Conservation (phyloP, 2,113 vertebrate species). For the Varanus komodoensis region DNA sequence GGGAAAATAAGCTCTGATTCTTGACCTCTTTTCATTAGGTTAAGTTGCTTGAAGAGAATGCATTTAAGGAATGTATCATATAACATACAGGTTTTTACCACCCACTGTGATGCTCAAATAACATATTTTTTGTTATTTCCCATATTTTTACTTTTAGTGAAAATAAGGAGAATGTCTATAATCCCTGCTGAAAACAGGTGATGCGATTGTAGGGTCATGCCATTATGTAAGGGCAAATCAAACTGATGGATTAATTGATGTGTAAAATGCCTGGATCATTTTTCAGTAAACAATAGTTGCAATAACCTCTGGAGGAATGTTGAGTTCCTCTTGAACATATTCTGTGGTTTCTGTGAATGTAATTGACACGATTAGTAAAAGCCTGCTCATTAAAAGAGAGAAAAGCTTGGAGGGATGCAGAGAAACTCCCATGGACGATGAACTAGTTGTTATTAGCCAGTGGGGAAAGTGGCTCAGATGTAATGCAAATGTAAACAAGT, state of each 20-base stretch:
- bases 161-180: neutral
- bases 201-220: neutral
- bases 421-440: fast-evolving
- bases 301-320: neutral
- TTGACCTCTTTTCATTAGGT: neutral
- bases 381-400: neutral
- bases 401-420: neutral
- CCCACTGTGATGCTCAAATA: neutral
- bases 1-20: neutral
- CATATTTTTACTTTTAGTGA: neutral
- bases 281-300: neutral
- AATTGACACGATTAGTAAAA: neutral
- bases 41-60: neutral
- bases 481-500: constrained; percentile 17
- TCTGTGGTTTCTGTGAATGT: neutral
- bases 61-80: constrained; percentile 7
- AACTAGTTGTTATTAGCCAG: neutral
- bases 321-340: neutral
- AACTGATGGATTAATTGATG: neutral
- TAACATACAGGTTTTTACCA: neutral
- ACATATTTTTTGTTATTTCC: neutral
- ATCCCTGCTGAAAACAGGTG: neutral
- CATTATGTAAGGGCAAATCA: neutral
- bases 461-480: constrained; percentile 11
- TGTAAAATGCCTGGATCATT: neutral